Evolutionary conservation across 30 jellyfish, hydroid and myxozoan genomes (phyloP).

Genomic region (Aurelia aurita): DNA sequence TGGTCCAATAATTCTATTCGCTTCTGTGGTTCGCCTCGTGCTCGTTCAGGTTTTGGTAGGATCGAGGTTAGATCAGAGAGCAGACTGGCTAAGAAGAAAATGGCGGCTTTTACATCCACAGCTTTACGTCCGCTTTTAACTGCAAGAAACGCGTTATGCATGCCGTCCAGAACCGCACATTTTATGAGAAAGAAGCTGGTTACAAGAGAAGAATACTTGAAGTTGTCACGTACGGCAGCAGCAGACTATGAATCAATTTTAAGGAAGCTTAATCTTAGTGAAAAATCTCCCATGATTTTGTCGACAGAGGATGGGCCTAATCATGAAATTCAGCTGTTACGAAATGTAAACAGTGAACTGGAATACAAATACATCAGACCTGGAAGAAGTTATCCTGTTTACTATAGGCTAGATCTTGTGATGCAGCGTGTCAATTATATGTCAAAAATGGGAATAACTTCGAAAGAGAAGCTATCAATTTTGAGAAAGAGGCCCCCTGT

Average conservation of each 20-base stretch:
- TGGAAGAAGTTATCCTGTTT: conserved; percentile 32
- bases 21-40: too few relatives aligned
- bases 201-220: conserved; percentile 58
- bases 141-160: too few relatives aligned
- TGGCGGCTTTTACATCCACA: too few relatives aligned
- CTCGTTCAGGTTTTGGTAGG: too few relatives aligned
- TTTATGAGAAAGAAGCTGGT: conserved; percentile 54
- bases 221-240: conserved; percentile 47
- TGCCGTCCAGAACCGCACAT: conserved; percentile 3
- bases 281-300: conserved; percentile 26
- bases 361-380: conserved; percentile 44
- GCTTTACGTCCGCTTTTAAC: too few relatives aligned
- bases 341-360: conserved; percentile 12
- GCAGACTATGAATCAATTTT: conserved; percentile 51
- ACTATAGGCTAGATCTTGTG: conserved; percentile 49
- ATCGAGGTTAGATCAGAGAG: too few relatives aligned
- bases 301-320: not conserved
- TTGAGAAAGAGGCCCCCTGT: conserved; percentile 64
- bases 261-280: conserved; percentile 40
- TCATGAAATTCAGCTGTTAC: conserved; percentile 42
- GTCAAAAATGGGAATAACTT: conserved; percentile 71
- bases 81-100: too few relatives aligned
- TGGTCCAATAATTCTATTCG: too few relatives aligned
- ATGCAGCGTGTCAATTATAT: conserved; percentile 61
- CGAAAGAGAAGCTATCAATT: conserved; percentile 44